Percentiles rank a stretch among this genome's conserved stretches.
Conservation (phyloP, 2,888 invertebrate genomes). For the Noctua fimbriata region DNA sequence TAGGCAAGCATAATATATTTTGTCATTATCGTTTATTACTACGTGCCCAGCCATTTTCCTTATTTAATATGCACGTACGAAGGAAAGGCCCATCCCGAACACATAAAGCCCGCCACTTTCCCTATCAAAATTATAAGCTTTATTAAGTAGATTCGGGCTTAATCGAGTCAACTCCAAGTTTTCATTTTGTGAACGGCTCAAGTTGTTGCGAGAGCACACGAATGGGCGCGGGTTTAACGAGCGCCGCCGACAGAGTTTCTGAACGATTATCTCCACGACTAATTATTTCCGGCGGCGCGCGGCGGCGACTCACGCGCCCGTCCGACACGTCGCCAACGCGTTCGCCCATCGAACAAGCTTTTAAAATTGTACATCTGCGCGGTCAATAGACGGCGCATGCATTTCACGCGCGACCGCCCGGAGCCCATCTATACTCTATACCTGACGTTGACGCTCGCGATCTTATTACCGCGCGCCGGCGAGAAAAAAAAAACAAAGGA, state of each 20-base stretch:
- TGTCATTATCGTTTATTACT: conserved; percentile 40
- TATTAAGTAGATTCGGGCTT: conserved; percentile 58
- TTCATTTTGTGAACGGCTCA: conserved; percentile 66
- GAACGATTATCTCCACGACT: conserved; percentile 81
- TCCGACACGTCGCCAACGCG: conserved; percentile 63
- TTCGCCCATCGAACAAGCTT: conserved; percentile 64
- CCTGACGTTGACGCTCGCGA: conserved; percentile 88
- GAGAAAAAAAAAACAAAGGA: conserved; percentile 84
- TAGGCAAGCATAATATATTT: conserved; percentile 22
- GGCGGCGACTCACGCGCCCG: conserved; percentile 66
- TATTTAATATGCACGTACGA: conserved; percentile 35
- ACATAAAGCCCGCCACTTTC: conserved; percentile 50
- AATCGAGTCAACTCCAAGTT: conserved; percentile 67
- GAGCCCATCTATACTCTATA: conserved; percentile 84
- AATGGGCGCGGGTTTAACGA: conserved; percentile 68
- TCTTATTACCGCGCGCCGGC: conserved; percentile 83
- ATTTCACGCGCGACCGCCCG: conserved; percentile 73
- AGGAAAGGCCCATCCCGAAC: conserved; percentile 31
- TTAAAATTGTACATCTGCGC: conserved; percentile 77
- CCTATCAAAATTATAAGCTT: conserved; percentile 65
- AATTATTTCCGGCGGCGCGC: conserved; percentile 79
- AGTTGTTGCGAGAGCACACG: conserved; percentile 66
- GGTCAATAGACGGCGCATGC: conserved; percentile 76
- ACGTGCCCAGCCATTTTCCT: conserved; percentile 27
- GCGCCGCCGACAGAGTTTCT: conserved; percentile 70